Evolutionary conservation across 2,113 vertebrate species (phyloP).

Genomic region (Scortum barcoo): DNA sequence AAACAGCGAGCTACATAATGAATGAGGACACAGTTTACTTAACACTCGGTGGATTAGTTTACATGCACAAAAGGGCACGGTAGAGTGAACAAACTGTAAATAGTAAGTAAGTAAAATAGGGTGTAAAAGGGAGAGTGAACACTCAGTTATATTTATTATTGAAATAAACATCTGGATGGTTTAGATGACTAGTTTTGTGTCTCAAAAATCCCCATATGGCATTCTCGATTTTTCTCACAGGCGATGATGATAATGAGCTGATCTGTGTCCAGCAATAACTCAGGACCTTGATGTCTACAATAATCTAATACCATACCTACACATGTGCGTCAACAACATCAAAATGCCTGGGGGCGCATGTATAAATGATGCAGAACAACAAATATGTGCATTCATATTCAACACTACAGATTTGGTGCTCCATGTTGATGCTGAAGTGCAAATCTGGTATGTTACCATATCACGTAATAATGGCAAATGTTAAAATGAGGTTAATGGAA

Average conservation of each 20-base stretch:
- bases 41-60: conserved; percentile 47
- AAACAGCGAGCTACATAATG: conserved; percentile 42
- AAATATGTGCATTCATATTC: conserved; percentile 8
- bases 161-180: conserved; percentile 34
- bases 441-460: neutral
- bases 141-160: conserved; percentile 35
- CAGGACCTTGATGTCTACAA: conserved; percentile 16
- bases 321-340: conserved; percentile 17
- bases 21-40: conserved; percentile 60
- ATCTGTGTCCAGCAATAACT: conserved; percentile 27
- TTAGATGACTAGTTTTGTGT: conserved; percentile 30
- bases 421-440: neutral
- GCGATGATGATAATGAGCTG: conserved; percentile 5
- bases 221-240: conserved; percentile 3
- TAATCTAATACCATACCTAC: conserved; percentile 29
- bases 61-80: conserved; percentile 18
- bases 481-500: conserved; percentile 15
- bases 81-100: conserved; percentile 14
- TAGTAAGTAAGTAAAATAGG: conserved; percentile 18
- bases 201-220: conserved; percentile 4
- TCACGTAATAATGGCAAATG: neutral
- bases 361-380: conserved; percentile 40
- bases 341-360: neutral
- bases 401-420: neutral
- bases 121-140: neutral